Conservation (phyloP, 2,888 invertebrate species). For the Seira ritae region DNA sequence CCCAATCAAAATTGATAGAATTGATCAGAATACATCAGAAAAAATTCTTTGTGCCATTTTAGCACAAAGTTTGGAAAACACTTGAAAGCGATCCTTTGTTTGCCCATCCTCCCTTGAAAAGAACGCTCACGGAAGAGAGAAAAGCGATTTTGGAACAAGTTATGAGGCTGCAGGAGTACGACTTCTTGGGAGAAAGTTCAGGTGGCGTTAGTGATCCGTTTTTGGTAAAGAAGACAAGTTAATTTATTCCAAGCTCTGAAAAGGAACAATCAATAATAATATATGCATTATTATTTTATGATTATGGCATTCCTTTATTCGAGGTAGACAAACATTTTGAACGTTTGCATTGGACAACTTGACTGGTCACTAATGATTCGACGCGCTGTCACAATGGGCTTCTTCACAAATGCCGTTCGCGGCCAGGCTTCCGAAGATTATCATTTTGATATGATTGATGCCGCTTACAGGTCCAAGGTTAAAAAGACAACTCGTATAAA, state of each 20-base stretch:
- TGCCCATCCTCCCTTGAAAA: slow-evolving; percentile 77
- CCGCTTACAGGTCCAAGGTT: slow-evolving; percentile 82
- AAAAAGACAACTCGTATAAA: too few relatives aligned
- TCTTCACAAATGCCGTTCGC: slow-evolving; percentile 75
- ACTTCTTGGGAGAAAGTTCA: slow-evolving; percentile 77
- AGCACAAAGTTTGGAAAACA: slow-evolving; percentile 80
- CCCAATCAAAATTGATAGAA: not conserved
- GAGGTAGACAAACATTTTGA: slow-evolving; percentile 65
- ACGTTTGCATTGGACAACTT: slow-evolving; percentile 68
- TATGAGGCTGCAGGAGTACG: slow-evolving; percentile 81
- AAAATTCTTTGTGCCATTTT: too few relatives aligned
- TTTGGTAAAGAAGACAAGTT: slow-evolving; percentile 59
- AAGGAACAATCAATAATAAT: too few relatives aligned
- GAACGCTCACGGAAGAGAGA: slow-evolving; percentile 78
- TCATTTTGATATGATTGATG: slow-evolving; percentile 75
- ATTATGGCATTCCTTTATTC: too few relatives aligned
- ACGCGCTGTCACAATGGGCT: slow-evolving; percentile 73
- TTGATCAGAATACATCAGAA: not conserved
- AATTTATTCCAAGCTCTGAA: too few relatives aligned
- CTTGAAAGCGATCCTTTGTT: slow-evolving; percentile 81
- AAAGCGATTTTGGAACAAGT: slow-evolving; percentile 79
- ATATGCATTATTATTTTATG: too few relatives aligned
- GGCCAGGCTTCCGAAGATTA: slow-evolving; percentile 75
- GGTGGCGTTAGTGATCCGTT: slow-evolving; percentile 69
- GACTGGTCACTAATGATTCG: slow-evolving; percentile 69